These are phyloP conservation scores for Chloroceryle amazona DNA, from an alignment of 2,797 vertebrate genomes.

Conservation along the genomic window DNA sequence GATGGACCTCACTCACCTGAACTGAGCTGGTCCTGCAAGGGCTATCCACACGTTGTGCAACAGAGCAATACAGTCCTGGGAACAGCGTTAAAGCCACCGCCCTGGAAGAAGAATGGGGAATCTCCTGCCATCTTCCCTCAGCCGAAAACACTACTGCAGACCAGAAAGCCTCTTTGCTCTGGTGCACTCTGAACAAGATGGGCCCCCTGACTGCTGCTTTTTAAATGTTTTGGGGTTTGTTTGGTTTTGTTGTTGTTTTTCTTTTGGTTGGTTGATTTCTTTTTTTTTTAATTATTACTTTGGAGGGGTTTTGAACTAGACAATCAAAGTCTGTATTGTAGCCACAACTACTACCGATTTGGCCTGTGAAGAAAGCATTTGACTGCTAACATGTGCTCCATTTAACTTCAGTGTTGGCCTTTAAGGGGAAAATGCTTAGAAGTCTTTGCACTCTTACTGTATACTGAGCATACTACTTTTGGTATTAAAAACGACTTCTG, in stretches of 20 bases:
- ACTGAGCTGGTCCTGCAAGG: conserved; percentile 62
- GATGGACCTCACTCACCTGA: conserved; percentile 2
- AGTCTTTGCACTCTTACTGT: conserved; percentile 62
- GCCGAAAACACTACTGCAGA: conserved; percentile 70
- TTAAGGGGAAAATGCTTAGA: conserved; percentile 61
- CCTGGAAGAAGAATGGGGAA: conserved; percentile 43
- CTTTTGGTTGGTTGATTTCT: neutral
- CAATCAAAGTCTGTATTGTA: conserved; percentile 76
- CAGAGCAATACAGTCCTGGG: conserved; percentile 64
- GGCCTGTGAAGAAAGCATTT: conserved; percentile 76
- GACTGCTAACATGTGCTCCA: conserved; percentile 34
- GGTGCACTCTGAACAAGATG: conserved; percentile 74
- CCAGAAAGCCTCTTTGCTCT: conserved; percentile 71
- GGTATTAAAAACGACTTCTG: conserved; percentile 62
- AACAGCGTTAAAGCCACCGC: conserved; percentile 25
- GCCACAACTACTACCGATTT: conserved; percentile 70
- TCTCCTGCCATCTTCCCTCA: conserved; percentile 47
- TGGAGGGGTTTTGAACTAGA: conserved; percentile 61
- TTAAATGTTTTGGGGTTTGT: neutral
- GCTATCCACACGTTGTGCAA: conserved; percentile 36
- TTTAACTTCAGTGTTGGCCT: conserved; percentile 63
- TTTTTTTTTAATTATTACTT: neutral
- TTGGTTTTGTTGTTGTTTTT: neutral
- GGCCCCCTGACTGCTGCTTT: conserved; percentile 81
- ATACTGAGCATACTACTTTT: conserved; percentile 64